Evolutionary conservation across 2,888 invertebrate species (phyloP).

Genomic region (Operophtera brumata): DNA sequence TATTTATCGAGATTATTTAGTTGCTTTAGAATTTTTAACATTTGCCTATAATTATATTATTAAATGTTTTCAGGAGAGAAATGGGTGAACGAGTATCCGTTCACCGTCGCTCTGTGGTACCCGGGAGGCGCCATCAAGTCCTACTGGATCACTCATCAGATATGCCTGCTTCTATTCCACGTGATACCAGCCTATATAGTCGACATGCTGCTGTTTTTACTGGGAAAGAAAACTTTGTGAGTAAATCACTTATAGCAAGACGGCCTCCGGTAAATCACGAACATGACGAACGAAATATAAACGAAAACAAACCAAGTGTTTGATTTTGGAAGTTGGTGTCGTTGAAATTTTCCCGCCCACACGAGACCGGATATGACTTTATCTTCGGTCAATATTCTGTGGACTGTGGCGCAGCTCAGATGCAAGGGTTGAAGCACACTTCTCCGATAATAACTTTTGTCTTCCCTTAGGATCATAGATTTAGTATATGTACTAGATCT

Average conservation of each 20-base stretch:
- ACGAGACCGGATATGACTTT: neutral
- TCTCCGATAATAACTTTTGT: no score
- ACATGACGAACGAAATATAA: no score
- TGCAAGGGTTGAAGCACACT: constrained; percentile 2
- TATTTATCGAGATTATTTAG: no score
- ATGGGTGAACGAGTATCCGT: constrained; percentile 84
- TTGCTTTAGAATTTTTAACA: no score
- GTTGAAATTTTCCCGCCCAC: neutral
- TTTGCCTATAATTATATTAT: no score
- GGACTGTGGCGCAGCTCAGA: neutral
- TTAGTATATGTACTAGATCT: no score
- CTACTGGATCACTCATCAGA: constrained; percentile 83
- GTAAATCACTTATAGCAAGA: constrained; percentile 52
- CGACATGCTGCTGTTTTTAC: constrained; percentile 83
- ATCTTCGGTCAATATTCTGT: neutral
- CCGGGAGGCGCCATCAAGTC: constrained; percentile 87
- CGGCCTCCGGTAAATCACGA: no score
- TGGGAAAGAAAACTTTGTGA: constrained; percentile 90
- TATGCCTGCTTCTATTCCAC: constrained; percentile 86
- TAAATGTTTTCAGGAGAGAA: constrained; percentile 62
- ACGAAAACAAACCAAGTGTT: neutral
- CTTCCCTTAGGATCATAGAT: no score
- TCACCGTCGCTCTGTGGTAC: constrained; percentile 88
- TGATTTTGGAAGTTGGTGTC: neutral
- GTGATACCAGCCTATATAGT: constrained; percentile 88